phyloP scores from a whole-genome alignment of 2,888 invertebrate species.

The Erebia epiphron region DNA sequence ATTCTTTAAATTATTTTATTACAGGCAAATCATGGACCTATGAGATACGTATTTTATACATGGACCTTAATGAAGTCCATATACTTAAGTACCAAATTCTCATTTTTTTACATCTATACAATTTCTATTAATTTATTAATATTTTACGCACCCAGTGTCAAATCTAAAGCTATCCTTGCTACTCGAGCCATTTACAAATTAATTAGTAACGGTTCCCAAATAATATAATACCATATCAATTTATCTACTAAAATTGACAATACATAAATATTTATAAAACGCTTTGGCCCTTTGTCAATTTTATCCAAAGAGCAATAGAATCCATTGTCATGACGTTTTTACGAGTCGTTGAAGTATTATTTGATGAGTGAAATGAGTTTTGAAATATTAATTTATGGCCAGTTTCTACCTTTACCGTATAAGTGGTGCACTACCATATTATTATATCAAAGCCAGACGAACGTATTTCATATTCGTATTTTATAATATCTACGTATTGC shows the following conservation, averaged over 20 bases:
- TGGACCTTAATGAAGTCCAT: too few relatives aligned
- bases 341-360: neutral
- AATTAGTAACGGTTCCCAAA: neutral
- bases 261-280: neutral
- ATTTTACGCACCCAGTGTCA: slow-evolving; percentile 58
- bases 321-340: neutral
- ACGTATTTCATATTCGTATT: too few relatives aligned
- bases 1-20: neutral
- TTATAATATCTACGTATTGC: too few relatives aligned
- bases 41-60: too few relatives aligned
- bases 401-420: neutral
- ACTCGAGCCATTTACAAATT: slow-evolving; percentile 54
- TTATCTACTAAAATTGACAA: neutral
- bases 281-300: neutral
- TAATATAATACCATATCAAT: neutral
- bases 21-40: neutral
- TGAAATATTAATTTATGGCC: neutral
- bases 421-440: too few relatives aligned
- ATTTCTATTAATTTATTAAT: neutral
- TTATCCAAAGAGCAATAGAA: slow-evolving; percentile 8
- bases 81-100: neutral
- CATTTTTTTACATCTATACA: too few relatives aligned
- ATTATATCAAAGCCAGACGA: too few relatives aligned
- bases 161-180: slow-evolving; percentile 62
- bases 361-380: neutral